Evolutionary conservation across 2,797 vertebrate genomes (phyloP).

Genomic region (Numenius phaeopus): DNA sequence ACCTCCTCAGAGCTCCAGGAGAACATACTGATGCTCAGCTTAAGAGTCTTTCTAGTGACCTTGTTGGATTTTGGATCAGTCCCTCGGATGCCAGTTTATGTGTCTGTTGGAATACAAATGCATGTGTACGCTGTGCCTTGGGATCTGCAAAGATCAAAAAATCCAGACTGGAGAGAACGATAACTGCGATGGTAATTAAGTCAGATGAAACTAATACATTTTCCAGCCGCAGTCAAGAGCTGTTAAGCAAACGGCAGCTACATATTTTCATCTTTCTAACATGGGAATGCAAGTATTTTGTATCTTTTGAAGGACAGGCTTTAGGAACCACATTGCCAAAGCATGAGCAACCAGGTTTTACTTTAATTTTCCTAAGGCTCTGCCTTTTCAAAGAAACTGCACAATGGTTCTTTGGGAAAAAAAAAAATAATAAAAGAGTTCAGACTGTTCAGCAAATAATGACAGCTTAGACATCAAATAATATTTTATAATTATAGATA

Average conservation of each 20-base stretch:
- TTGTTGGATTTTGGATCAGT: neutral
- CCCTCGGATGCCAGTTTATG: neutral
- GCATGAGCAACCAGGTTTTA: neutral
- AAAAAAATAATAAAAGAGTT: neutral
- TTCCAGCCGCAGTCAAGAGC: neutral
- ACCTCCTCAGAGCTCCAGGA: neutral
- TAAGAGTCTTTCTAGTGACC: neutral
- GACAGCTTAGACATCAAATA: neutral
- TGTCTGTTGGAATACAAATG: neutral
- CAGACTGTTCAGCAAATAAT: neutral
- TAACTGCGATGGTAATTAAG: neutral
- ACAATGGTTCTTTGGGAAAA: neutral
- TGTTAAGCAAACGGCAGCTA: neutral
- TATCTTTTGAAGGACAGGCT: neutral
- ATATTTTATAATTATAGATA: neutral
- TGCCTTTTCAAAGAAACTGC: neutral
- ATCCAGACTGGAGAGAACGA: neutral
- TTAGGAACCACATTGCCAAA: constrained; percentile 8
- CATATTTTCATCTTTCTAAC: constrained; percentile 10
- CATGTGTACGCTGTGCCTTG: neutral
- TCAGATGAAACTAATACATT: neutral
- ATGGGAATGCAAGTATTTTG: neutral
- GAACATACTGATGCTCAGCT: neutral
- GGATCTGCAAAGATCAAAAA: neutral
- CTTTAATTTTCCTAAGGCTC: neutral